Base-by-base conservation (phyloP, 2,888 invertebrate species). In the Cantharis rustica region DNA sequence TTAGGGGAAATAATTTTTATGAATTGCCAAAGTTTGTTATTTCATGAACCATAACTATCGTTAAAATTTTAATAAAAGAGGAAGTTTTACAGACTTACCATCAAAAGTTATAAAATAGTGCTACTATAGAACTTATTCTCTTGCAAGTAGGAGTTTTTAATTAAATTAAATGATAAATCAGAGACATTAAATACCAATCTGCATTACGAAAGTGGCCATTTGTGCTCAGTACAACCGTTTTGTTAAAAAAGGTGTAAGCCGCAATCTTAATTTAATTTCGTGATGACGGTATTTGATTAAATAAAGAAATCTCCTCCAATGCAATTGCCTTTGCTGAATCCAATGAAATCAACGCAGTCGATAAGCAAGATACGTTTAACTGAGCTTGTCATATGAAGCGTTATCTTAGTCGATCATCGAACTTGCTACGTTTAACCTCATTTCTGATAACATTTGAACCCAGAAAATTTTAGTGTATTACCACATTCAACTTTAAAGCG, bases 331-430 rank as follows among this genome's bases (percentile, higher is more conserved):
- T 20, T 66, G n/a, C n/a, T 9, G 64, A 66, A 74, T 77, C 63
- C 71, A 74, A 77, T 77, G 77, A 77, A 74, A 74, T 71, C 73
- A 73, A 66, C 64, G 64, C 23, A 66, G 64, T 16, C 64, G 64
- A 66, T 66, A 66, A 66, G 64, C 64, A 66, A 66, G 64, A 66
- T 66, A 71, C 71, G 77, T 77, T 47, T 77, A 77, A 77, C 70
- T 74, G 77, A 71, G 77, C 74, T 71, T 77, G 77, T 77, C 74
- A 73, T 74, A 77, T 77, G 73, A 74, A 74, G 69, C 77, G 71
- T 77, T 77, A 77, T 77, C 77, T 73, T 71, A 63, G 68, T 68
- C 73, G 76, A 76, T 76, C 73, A 73, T 74, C 74, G 71, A 73
- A 77, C 71, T 74, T 77, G 74, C 71, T 74, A 73, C 73, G 77